Conservation (phyloP, 1,140 invertebrate species). For the Polypedilum vanderplanki region DNA sequence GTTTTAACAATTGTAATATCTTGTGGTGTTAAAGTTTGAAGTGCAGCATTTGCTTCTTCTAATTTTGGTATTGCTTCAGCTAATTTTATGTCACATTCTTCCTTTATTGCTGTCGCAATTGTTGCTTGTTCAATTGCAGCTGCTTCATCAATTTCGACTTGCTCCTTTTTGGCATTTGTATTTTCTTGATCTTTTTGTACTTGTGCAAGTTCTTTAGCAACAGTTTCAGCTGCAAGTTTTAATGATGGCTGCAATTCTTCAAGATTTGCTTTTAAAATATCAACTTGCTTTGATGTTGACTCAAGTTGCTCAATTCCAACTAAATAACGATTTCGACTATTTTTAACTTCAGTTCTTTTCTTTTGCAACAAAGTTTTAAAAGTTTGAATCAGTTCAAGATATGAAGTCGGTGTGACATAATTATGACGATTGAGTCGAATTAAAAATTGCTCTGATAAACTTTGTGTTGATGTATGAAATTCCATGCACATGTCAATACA, state of each 20-base stretch:
- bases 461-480: constrained; percentile 80
- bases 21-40: constrained; percentile 83
- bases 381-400: constrained; percentile 84
- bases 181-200: constrained; percentile 58
- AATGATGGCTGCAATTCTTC: constrained; percentile 81
- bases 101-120: constrained; percentile 82
- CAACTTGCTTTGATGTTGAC: constrained; percentile 72
- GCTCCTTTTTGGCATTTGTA: constrained; percentile 52
- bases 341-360: constrained; percentile 60
- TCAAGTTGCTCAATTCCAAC: constrained; percentile 82
- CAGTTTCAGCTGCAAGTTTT: constrained; percentile 64
- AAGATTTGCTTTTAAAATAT: constrained; percentile 77
- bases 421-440: constrained; percentile 64
- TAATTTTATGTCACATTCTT: constrained; percentile 91
- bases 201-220: constrained; percentile 53
- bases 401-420: constrained; percentile 92
- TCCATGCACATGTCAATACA: constrained; percentile 83
- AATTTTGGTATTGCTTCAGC: constrained; percentile 90
- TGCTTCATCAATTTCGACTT: constrained; percentile 52
- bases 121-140: constrained; percentile 62
- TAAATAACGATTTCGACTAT: constrained; percentile 64
- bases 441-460: constrained; percentile 67
- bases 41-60: constrained; percentile 77
- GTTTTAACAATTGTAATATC: constrained; percentile 94
- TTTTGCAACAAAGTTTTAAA: constrained; percentile 76